Base-by-base conservation (phyloP, 2,113 vertebrate species). In the Barbus barbus region DNA sequence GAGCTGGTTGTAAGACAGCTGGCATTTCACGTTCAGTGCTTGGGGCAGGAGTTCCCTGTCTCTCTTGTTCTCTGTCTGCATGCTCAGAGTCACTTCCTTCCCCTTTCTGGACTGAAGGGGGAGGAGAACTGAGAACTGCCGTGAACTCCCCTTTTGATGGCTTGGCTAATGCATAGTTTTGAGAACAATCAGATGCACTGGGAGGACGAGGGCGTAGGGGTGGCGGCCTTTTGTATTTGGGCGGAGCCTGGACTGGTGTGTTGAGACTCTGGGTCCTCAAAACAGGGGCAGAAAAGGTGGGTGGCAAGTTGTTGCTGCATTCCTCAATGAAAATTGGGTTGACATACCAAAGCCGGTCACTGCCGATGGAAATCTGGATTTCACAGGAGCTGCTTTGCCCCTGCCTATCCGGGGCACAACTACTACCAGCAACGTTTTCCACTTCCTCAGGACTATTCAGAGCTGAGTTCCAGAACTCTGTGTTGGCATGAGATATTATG, bases 391-490 rank as follows among this genome's bases (percentile, higher is more conserved):
- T 93, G 79, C 91, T 88, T 82, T 78, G 82, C 63, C 85, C 90
- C 82, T 90, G 84, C 8, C 84, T 80, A 83, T 78, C 89, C 12
- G 86, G 78, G 0, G 44, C 16, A 11, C 90, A 11, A 83, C 83
- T 89, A 72, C 88, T 85, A 44, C 85, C 84, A 36, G 36, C 41
- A 33, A 60, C 16, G 41, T 86, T 72, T 83, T 80, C 87, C 18
- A 12, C 61, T 69, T 83, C 85, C 14, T 85, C 36, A 33, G 60
- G 91, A 65, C 86, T 90, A 87, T 96, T 97, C 88, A 96, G 90
- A 0, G 92, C 91, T 2, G 96, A 97, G 36, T 91, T 94, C 97
- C 97, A 99, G 92, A 99, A 98, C 91, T 96, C 97, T 98, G 90
- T 75, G 46, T 51, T 51, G 38, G 44, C 44, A 80, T 20, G 48